Evolutionary conservation across 2,113 vertebrate species (phyloP).

Genomic region (Colossoma macropomum): DNA sequence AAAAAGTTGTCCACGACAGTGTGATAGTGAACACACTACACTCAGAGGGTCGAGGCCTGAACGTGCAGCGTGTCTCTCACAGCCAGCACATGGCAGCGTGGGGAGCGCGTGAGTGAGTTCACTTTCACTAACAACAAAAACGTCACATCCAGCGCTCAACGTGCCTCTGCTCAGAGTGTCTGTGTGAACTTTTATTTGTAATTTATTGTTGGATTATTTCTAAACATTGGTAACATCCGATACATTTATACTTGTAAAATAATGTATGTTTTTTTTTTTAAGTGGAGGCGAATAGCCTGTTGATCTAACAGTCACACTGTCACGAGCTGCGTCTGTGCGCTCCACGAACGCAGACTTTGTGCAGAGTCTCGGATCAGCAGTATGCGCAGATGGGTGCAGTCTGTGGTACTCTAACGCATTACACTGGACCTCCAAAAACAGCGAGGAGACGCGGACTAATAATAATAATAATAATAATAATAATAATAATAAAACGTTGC

Average conservation of each 20-base stretch:
- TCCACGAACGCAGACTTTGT: background rate
- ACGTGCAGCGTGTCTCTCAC: background rate
- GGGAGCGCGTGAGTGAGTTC: background rate
- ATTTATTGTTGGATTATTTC: no score
- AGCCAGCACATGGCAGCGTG: background rate
- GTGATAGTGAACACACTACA: background rate
- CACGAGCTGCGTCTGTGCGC: background rate
- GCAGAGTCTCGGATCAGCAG: background rate
- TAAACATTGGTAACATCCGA: no score
- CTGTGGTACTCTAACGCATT: background rate
- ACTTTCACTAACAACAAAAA: conserved; percentile 15
- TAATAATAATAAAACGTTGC: no score
- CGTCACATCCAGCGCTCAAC: conserved; percentile 6
- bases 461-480: no score
- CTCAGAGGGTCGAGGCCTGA: background rate
- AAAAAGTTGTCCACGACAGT: background rate
- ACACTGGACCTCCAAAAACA: no score
- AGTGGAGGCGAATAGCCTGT: no score
- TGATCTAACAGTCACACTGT: no score
- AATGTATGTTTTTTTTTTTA: no score
- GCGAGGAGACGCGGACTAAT: no score
- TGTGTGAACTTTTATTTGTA: no score
- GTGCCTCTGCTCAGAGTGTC: no score
- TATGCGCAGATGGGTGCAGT: background rate
- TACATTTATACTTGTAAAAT: no score